Conservation (phyloP, 2,113 vertebrate genomes). For the Crotalus helleri region DNA sequence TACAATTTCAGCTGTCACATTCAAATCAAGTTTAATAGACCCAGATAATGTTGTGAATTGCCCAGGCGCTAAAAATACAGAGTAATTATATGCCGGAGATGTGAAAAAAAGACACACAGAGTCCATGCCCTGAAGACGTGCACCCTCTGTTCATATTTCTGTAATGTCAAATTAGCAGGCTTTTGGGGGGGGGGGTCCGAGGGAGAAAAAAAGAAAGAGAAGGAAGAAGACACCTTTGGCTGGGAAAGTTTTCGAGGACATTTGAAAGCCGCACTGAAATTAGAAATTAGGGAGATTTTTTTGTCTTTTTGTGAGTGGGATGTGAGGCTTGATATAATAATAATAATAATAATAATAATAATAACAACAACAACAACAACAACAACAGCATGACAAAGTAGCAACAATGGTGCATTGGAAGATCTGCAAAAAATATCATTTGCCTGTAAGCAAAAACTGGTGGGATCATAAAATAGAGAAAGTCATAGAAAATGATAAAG, state of each 20-base stretch:
- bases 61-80: slow-evolving; percentile 69
- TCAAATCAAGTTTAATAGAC: slow-evolving; percentile 73
- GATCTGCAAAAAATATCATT: too few species aligned
- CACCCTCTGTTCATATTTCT: neutral
- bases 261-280: neutral
- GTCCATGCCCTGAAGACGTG: slow-evolving; percentile 25
- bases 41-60: slow-evolving; percentile 68
- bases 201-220: fast-evolving
- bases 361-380: too few species aligned
- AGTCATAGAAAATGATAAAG: too few species aligned
- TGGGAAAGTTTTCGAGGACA: slow-evolving; percentile 35
- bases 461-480: too few species aligned
- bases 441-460: too few species aligned
- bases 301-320: neutral
- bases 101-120: slow-evolving; percentile 36
- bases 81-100: slow-evolving; percentile 49
- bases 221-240: neutral
- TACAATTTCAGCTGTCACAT: slow-evolving; percentile 75
- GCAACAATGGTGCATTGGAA: too few species aligned
- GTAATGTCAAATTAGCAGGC: fast-evolving
- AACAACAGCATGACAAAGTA: too few species aligned
- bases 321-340: neutral
- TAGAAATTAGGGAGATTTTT: slow-evolving; percentile 19
- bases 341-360: too few species aligned
- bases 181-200: neutral